A percentile compares a stretch with the other conserved stretches of the same genome.
phyloP scores from a whole-genome alignment of 2,888 invertebrate genomes.

The Eremobia ochroleuca region DNA sequence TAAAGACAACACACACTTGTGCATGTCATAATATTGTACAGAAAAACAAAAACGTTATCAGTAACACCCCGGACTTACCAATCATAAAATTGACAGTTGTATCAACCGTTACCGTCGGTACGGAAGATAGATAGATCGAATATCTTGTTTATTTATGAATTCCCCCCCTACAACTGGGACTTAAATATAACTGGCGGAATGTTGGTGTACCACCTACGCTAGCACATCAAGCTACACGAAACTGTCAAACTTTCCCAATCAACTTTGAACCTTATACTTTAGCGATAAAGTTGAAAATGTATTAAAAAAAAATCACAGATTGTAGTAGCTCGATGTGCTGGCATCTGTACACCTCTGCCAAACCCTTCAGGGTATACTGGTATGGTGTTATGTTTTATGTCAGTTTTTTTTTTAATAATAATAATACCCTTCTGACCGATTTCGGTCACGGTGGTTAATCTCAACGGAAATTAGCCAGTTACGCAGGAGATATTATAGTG shows the following conservation, averaged over 20 bases:
- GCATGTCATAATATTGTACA: slow-evolving; percentile 14
- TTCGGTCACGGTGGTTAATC: too few relatives aligned
- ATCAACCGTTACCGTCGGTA: neutral
- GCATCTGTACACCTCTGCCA: neutral
- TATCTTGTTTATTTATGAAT: neutral
- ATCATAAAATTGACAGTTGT: slow-evolving; percentile 6
- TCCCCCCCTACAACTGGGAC: too few relatives aligned
- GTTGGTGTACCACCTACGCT: neutral
- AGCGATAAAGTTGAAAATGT: too few relatives aligned
- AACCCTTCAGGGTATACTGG: neutral
- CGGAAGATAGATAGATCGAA: neutral
- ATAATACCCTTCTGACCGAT: too few relatives aligned
- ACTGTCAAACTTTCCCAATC: too few relatives aligned
- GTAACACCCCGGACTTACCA: neutral
- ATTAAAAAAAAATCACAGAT: too few relatives aligned
- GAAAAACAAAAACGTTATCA: slow-evolving; percentile 25
- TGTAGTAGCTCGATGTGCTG: too few relatives aligned
- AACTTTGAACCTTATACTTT: too few relatives aligned
- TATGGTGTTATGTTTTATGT: neutral
- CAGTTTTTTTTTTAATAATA: neutral
- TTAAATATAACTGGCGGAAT: neutral
- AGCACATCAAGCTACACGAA: too few relatives aligned
- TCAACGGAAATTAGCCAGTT: too few relatives aligned
- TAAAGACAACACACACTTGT: neutral
- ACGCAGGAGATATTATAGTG: too few relatives aligned